These are phyloP conservation scores for Tetragonula clypearis DNA, from an alignment of 1,140 invertebrate genomes.

Conservation along the genomic window DNA sequence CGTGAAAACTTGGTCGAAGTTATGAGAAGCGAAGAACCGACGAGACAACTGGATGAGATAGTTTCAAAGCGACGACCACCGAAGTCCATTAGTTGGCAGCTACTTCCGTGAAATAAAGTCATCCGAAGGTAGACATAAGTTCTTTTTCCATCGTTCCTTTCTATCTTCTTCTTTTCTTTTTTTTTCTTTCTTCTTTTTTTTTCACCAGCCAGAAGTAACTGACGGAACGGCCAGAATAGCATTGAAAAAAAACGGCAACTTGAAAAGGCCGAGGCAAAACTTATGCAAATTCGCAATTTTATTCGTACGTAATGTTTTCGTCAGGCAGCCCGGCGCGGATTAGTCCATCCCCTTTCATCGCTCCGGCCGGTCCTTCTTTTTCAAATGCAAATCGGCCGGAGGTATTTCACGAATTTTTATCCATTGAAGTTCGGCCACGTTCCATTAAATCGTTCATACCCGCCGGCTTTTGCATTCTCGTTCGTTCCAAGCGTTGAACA, in stretches of 20 bases:
- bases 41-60: neutral
- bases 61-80: neutral
- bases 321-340: constrained; percentile 4
- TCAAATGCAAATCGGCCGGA: constrained; percentile 39
- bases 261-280: constrained; percentile 33
- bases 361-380: neutral
- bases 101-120: constrained; percentile 20
- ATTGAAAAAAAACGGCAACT: constrained; percentile 16
- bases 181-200: neutral
- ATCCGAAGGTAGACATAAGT: constrained; percentile 10
- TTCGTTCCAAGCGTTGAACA: too few relatives aligned
- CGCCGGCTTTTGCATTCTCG: too few relatives aligned
- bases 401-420: constrained; percentile 39
- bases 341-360: neutral
- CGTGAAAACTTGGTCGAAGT: neutral
- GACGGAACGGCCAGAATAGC: constrained; percentile 11
- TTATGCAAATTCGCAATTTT: constrained; percentile 55
- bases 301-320: constrained; percentile 53
- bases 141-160: neutral
- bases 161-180: neutral
- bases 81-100: constrained; percentile 34
- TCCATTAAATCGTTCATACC: neutral
- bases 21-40: neutral
- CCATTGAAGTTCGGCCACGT: neutral
- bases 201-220: neutral